Base-by-base conservation (phyloP, 2,888 invertebrate species). In the Caenorhabditis sinica region DNA sequence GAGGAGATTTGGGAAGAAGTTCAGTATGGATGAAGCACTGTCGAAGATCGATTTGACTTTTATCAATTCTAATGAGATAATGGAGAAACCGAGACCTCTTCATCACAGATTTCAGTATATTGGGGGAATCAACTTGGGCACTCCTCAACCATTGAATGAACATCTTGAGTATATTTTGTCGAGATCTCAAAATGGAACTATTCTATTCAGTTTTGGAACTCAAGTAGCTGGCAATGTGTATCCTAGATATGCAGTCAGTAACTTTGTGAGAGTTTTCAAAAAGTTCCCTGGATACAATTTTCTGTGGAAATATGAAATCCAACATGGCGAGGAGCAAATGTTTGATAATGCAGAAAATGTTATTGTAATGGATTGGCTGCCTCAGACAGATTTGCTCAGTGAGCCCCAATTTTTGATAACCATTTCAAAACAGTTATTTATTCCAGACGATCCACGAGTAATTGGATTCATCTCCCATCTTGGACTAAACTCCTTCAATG, bases 21-120 rank as follows among this genome's bases (percentile, higher is more conserved):
- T 72, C 58, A 60, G 28, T 23, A 51, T 76, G 13, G 53, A 66
- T 23, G 9, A 45, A 1, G 45, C 53, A 1, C n/a, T 58, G 1
- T 28, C 40, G 5, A 60, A 60, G 11, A 33, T 79, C 8, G 84
- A 79, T 51, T 17, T 86, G 0, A 36, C 81, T 0, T 90, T 90
- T 51, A 33, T 90, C 2, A 91, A 91, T 66, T 88, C 89, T 15
- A 83, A 91, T 51, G 91, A 91, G 66, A 63, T 91, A 11, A 82
- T 91, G 33, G 91, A 90, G 68, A 75, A 85, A 28, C 86, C 89
- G n/a, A 66, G 88, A 36, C 87, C 89, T 3, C 80, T 88, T 17
- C 60, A 73, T 20, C 72, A 83, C n/a, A 88, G 87, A 74, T 77
- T 89, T 20, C 85, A 87, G 68, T 87, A 87, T 71, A 91, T 90